Evolutionary conservation across 2,113 vertebrate species (phyloP).

Genomic region (Pardalotus punctatus): DNA sequence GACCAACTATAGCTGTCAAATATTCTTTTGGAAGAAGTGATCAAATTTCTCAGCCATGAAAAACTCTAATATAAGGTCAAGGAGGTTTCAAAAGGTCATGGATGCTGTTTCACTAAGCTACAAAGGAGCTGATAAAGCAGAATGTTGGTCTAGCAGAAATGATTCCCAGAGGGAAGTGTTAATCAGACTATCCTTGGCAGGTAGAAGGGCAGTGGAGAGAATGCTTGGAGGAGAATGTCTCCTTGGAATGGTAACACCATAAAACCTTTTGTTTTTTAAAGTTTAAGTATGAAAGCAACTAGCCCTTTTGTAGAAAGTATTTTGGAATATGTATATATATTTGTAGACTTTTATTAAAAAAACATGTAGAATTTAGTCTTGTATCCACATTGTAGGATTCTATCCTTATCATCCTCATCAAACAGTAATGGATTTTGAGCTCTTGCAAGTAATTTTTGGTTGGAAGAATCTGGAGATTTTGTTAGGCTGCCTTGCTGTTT

Average conservation of each 20-base stretch:
- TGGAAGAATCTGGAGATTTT: not conserved
- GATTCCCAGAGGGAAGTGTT: conserved; percentile 45
- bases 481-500: not conserved
- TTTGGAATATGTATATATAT: not conserved
- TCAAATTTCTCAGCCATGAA: not conserved
- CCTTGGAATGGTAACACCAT: not conserved
- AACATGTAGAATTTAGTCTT: not conserved
- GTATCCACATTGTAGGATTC: not conserved
- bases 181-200: conserved; percentile 40
- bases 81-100: not conserved
- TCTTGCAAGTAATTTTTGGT: not conserved
- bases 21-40: conserved; percentile 8
- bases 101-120: conserved; percentile 18
- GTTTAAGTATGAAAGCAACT: not conserved
- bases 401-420: not conserved
- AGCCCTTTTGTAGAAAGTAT: not conserved
- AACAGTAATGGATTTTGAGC: not conserved
- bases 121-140: conserved; percentile 55
- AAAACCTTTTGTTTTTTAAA: not conserved
- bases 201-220: not conserved
- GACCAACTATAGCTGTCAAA: not conserved
- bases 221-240: not conserved
- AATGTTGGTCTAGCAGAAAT: conserved; percentile 26
- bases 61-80: conserved; percentile 1
- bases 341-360: not conserved